phyloP scores from a whole-genome alignment of 2,113 vertebrate genomes.

The Stictonetta naevosa region DNA sequence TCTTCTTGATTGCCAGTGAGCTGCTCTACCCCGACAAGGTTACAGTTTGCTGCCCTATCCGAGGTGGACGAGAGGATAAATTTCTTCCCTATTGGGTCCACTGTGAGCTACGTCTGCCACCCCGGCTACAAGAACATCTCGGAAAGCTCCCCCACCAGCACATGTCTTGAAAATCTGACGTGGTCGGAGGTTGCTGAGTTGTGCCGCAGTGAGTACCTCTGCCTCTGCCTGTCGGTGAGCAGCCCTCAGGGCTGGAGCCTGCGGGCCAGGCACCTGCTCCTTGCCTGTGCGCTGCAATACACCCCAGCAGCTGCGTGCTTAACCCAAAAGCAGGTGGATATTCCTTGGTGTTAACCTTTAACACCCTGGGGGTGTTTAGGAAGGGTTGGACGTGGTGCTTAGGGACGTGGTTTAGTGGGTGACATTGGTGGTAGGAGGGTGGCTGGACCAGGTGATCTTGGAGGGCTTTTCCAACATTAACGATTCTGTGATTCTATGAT shows the following conservation, averaged over 20 bases:
- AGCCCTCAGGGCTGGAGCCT: rapidly evolving
- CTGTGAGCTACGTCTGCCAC: constrained; percentile 62
- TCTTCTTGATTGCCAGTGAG: constrained; percentile 36
- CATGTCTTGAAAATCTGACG: constrained; percentile 24
- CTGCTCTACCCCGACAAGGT: not conserved
- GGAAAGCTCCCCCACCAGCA: not conserved
- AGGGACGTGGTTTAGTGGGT: too few relatives aligned
- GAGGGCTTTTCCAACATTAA: too few relatives aligned
- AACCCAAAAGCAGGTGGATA: rapidly evolving
- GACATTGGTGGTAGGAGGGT: too few relatives aligned
- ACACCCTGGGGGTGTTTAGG: too few relatives aligned
- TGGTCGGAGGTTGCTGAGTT: constrained; percentile 46
- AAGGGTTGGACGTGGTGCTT: too few relatives aligned
- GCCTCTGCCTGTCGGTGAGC: not conserved
- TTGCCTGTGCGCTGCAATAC: not conserved
- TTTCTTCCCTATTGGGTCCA: not conserved
- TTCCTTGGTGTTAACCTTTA: not conserved
- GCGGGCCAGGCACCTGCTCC: not conserved
- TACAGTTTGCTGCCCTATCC: constrained; percentile 31
- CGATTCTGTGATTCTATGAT: too few relatives aligned
- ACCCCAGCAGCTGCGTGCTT: not conserved
- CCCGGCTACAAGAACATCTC: constrained; percentile 56
- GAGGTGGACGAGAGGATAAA: not conserved
- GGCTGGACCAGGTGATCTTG: too few relatives aligned
- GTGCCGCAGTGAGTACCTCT: constrained; percentile 59